Evolutionary conservation across 2,888 invertebrate genomes (phyloP), one percentile per base, ranked within the genome.

Genomic region (Terebella lapidaria): DNA sequence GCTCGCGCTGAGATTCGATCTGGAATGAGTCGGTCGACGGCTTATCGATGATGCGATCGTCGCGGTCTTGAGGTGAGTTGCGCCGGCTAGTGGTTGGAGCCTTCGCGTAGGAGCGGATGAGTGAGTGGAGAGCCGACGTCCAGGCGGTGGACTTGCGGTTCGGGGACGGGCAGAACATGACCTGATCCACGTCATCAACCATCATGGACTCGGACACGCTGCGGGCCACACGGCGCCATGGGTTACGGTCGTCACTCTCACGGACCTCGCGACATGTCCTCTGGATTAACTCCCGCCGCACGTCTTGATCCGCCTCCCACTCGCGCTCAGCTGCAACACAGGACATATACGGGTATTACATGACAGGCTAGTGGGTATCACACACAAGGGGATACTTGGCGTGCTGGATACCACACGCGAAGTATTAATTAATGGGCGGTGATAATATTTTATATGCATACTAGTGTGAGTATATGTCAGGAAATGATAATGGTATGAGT

Each of bases 81-180:
- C 24, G 49, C 18, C 49, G 49, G 42, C 42, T n/a, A 10, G 35
- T 15, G 5, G 5, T 22, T 24, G 49, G 49, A 10, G 10, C n/a
- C 22, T 22, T 10, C n/a, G 22, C 10, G 49, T n/a, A 22, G n/a
- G 49, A 20, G 5, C 24, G 15, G 18, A 49, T 24, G n/a, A 49
- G 49, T 15, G 49, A 15, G 49, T 49, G 49, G 18, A 49, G 49
- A 49, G 49, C 49, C 18, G 49, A 49, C 18, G 49, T 49, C 49
- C 49, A 49, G n/a, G 49, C 49, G 18, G 18, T 49, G n/a, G 49
- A 49, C 49, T 24, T 10, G 49, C 22, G 49, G 24, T 49, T 15
- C 18, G 22, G 15, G n/a, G 49, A 5, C 49, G 49, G 49, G 22
- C 49, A 49, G 49, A 49, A 49, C 18, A 49, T 49, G 49, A 49